These are phyloP conservation scores for Podotricha telesiphe DNA, from an alignment of 2,888 invertebrate genomes.

Conservation along the genomic window DNA sequence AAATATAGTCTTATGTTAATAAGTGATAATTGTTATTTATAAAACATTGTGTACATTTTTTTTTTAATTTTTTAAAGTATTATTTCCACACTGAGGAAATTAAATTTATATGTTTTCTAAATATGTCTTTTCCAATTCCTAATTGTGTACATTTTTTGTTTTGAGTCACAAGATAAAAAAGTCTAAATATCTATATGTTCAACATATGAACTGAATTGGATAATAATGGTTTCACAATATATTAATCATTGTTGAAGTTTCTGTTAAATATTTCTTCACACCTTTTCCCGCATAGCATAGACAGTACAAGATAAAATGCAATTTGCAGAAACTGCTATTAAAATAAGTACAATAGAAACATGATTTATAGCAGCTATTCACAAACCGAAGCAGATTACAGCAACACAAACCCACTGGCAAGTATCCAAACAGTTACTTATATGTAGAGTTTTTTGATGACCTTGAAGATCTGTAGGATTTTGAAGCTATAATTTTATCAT, in stretches of 20 bases:
- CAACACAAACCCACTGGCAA: slow-evolving; percentile 34
- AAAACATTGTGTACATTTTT: background rate
- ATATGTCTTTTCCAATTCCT: too few species aligned
- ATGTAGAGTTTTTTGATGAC: slow-evolving; percentile 13
- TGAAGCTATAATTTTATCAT: background rate
- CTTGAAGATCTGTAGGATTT: slow-evolving; percentile 22
- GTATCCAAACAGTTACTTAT: slow-evolving; percentile 26
- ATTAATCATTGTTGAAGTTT: too few species aligned
- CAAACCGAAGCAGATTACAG: slow-evolving; percentile 26
- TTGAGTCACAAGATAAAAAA: too few species aligned
- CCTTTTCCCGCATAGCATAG: background rate
- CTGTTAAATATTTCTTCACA: too few species aligned
- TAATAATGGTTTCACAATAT: too few species aligned
- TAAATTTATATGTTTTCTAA: too few species aligned
- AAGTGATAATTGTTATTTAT: background rate
- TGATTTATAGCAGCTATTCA: slow-evolving; percentile 27
- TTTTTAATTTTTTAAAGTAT: too few species aligned
- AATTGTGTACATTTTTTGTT: too few species aligned
- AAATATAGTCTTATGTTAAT: background rate
- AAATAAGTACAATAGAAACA: slow-evolving; percentile 23
- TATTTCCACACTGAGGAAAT: too few species aligned
- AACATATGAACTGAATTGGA: too few species aligned
- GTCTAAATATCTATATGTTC: too few species aligned
- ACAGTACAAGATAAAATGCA: background rate
- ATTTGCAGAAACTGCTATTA: background rate